These are phyloP conservation scores for Tragopan temminckii DNA, from an alignment of 2,797 vertebrate species.

Conservation along the genomic window DNA sequence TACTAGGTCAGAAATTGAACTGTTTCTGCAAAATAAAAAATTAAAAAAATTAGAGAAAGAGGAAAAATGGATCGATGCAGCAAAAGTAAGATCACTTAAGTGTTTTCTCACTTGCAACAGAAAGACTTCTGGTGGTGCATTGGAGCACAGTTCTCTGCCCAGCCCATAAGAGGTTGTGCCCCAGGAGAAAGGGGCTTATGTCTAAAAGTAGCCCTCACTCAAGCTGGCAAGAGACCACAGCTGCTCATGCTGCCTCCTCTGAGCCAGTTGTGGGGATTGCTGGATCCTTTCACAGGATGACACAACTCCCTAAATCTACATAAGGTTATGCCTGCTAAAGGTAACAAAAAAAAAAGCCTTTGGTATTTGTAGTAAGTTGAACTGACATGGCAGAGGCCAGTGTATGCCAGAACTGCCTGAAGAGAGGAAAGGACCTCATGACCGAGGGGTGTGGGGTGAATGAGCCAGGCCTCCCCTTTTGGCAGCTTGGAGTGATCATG, in stretches of 20 bases:
- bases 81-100: neutral
- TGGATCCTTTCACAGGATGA: neutral
- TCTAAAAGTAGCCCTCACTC: neutral
- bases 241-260: rapidly evolving
- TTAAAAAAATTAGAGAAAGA: neutral
- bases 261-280: neutral
- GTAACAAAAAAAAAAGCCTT: neutral
- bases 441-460: rapidly evolving
- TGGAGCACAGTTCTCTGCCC: neutral
- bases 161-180: neutral
- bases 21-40: neutral
- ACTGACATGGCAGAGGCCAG: neutral
- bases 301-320: neutral
- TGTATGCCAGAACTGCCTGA: neutral
- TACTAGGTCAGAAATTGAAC: neutral
- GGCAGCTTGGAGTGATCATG: rapidly evolving
- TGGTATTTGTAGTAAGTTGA: neutral
- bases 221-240: neutral
- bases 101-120: neutral
- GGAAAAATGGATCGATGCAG: neutral
- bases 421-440: neutral
- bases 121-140: neutral
- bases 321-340: neutral
- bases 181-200: neutral
- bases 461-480: neutral